These are phyloP conservation scores for Psittacula cyanocephala DNA, from an alignment of 2,113 vertebrate species.

Conservation along the genomic window DNA sequence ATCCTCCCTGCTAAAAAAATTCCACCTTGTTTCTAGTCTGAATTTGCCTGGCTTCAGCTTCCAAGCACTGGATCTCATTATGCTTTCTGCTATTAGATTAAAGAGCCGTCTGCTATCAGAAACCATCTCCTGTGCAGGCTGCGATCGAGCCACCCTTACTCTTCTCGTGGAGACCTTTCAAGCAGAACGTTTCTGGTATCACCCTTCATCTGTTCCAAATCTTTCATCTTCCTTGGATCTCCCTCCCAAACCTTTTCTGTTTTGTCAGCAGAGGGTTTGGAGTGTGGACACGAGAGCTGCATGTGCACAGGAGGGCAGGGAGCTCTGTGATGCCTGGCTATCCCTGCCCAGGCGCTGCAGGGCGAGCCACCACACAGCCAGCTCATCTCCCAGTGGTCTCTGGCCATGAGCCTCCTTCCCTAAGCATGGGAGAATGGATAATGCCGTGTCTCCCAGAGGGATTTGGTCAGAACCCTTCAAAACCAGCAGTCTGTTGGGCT, in stretches of 20 bases:
- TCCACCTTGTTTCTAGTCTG: slow-evolving; percentile 43
- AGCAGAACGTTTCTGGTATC: accelerated
- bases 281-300: not conserved
- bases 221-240: not conserved
- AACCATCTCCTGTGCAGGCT: not conserved
- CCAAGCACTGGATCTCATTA: slow-evolving; percentile 22
- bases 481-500: not conserved
- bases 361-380: not conserved
- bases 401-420: not conserved
- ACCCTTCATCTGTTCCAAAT: not conserved
- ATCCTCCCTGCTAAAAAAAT: slow-evolving; percentile 3
- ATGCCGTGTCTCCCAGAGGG: not conserved
- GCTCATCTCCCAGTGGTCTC: not conserved
- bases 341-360: not conserved
- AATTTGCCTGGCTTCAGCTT: slow-evolving; percentile 45
- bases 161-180: not conserved
- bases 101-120: slow-evolving; percentile 18
- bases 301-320: not conserved
- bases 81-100: not conserved
- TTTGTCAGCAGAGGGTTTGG: not conserved
- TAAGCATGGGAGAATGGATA: not conserved
- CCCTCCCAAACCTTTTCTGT: not conserved
- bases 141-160: not conserved
- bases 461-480: not conserved
- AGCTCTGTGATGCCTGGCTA: accelerated